Evolutionary conservation across 2,888 invertebrate species (phyloP).

Genomic region (Tigriopus californicus): DNA sequence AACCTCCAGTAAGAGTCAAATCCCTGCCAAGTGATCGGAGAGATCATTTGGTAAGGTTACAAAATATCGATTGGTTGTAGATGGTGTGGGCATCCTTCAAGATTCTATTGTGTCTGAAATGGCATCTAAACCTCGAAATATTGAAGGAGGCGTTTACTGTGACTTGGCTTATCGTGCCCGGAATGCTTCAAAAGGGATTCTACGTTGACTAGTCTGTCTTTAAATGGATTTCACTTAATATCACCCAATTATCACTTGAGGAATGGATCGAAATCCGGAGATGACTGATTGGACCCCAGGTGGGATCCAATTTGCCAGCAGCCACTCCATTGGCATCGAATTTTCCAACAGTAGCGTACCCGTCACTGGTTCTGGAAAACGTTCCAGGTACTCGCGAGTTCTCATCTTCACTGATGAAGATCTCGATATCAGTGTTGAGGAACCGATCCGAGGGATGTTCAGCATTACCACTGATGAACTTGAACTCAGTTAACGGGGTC

Average conservation of each 20-base stretch:
- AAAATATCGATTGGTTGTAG: no score
- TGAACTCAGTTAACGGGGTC: constrained; percentile 37
- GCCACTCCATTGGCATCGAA: constrained; percentile 68
- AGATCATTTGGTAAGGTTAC: no score
- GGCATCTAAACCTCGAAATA: no score
- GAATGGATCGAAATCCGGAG: constrained; percentile 57
- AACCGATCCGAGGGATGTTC: constrained; percentile 76
- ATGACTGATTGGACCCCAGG: constrained; percentile 45
- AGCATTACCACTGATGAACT: constrained; percentile 68
- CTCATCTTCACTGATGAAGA: constrained; percentile 34
- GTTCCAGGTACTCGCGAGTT: constrained; percentile 13
- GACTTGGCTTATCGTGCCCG: no score
- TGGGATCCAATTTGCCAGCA: constrained; percentile 43
- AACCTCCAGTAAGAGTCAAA: no score
- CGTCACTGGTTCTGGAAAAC: constrained; percentile 10
- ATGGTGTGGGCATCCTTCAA: no score
- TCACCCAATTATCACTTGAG: constrained; percentile 70
- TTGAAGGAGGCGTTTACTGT: no score
- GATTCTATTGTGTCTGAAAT: no score
- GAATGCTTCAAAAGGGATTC: no score
- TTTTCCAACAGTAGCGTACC: constrained; percentile 31
- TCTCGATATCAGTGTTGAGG: constrained; percentile 65
- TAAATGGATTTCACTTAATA: constrained; percentile 58
- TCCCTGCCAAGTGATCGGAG: no score
- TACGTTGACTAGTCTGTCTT: neutral